Evolutionary conservation across 35 echinoderm and acorn worm species (phyloP).

Genomic region (Lytechinus pictus): DNA sequence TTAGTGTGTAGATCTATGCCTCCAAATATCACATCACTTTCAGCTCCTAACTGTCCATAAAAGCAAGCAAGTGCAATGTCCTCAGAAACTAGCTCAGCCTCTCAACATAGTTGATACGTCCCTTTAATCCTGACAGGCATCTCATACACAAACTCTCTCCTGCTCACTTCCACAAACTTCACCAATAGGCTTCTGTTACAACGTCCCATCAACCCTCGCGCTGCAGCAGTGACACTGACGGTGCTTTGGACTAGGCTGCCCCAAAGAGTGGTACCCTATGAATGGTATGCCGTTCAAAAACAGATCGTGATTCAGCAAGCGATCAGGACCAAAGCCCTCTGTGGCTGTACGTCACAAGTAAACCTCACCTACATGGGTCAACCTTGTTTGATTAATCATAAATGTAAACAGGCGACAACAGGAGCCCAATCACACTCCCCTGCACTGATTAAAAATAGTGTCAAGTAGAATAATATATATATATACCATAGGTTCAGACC

Average conservation of each 20-base stretch:
- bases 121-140: neutral
- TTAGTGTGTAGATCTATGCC: too few relatives aligned
- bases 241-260: neutral
- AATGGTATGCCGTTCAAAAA: conserved; percentile 2
- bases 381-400: conserved; percentile 4
- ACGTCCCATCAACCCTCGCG: neutral
- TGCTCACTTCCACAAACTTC: neutral
- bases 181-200: neutral
- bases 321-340: neutral
- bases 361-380: neutral
- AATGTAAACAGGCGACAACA: neutral
- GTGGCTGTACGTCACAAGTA: neutral
- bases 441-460: neutral
- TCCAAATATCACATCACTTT: neutral
- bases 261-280: neutral
- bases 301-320: neutral
- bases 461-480: neutral
- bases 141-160: neutral
- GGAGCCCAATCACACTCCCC: neutral
- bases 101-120: neutral
- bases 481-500: neutral
- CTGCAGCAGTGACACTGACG: neutral
- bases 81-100: neutral
- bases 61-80: neutral
- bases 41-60: neutral